Percentiles rank a stretch among this genome's conserved stretches.
These are phyloP conservation scores for Chlorospingus semifuscus DNA, from an alignment of 2,797 vertebrate species.

Conservation along the genomic window DNA sequence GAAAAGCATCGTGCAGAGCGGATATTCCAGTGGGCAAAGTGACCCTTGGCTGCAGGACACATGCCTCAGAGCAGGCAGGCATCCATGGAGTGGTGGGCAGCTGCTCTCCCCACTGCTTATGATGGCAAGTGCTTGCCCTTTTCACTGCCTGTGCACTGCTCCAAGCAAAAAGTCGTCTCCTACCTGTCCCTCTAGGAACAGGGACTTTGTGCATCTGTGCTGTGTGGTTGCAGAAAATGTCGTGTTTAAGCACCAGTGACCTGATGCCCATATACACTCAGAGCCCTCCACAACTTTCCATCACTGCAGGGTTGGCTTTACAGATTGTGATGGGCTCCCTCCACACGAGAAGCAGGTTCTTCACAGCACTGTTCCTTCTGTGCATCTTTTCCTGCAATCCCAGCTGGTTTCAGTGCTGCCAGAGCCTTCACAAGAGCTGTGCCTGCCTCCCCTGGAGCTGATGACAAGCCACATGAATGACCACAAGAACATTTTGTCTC, in stretches of 20 bases:
- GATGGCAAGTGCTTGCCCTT: background rate
- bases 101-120: rapidly evolving
- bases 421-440: background rate
- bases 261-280: rapidly evolving
- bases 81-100: rapidly evolving
- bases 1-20: rapidly evolving
- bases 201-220: background rate
- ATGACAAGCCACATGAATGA: background rate
- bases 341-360: background rate
- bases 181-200: background rate
- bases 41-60: background rate
- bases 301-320: rapidly evolving
- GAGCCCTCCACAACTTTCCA: rapidly evolving
- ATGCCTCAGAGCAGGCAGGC: background rate
- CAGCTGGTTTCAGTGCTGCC: background rate
- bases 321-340: background rate
- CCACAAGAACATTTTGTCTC: conserved; percentile 18
- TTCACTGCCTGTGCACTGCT: background rate
- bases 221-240: background rate
- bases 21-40: background rate
- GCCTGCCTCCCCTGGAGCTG: background rate
- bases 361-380: background rate
- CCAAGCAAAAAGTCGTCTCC: background rate
- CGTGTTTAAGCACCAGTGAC: rapidly evolving
- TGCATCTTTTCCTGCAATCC: background rate